phyloP scores from a whole-genome alignment of 2,797 vertebrate genomes.

The Nothura maculosa region DNA sequence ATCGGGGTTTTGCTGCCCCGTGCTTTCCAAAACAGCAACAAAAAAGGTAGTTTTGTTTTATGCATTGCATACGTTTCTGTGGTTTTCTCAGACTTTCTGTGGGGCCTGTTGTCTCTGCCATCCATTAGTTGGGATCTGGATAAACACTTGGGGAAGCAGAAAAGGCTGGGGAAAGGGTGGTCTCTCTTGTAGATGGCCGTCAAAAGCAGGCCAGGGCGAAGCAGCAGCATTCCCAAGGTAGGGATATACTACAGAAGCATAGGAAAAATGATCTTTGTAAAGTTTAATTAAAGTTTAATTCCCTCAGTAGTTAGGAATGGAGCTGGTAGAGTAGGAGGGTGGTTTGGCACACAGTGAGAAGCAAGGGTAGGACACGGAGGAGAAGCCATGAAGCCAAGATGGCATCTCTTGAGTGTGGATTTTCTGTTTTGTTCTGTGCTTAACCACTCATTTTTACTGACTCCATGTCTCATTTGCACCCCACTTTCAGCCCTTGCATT shows the following conservation, averaged over 20 bases:
- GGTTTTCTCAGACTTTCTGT: not conserved
- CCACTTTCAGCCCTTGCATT: not conserved
- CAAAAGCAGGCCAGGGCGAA: not conserved
- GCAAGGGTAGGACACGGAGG: not conserved
- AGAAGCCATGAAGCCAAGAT: not conserved
- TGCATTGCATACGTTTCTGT: not conserved
- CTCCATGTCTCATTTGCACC: not conserved
- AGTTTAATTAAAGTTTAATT: not conserved
- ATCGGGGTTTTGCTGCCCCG: slow-evolving; percentile 25
- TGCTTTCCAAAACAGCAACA: not conserved
- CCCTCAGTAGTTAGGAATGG: not conserved
- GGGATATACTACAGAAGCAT: not conserved
- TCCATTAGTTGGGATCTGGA: slow-evolving; percentile 10
- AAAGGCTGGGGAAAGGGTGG: slow-evolving; percentile 7
- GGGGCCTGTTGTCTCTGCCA: not conserved
- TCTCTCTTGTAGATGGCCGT: not conserved
- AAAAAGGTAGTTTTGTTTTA: not conserved
- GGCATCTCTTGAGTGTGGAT: slow-evolving; percentile 27
- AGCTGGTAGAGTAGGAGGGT: slow-evolving; percentile 5
- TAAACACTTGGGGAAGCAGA: not conserved
- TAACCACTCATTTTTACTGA: not conserved
- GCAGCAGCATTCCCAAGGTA: not conserved
- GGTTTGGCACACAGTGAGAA: not conserved
- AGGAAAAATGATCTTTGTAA: not conserved
- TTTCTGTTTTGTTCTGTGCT: slow-evolving; percentile 23